Evolutionary conservation across 2,797 vertebrate genomes (phyloP), one percentile per base, ranked within the genome.

Genomic region (Halcyon chelicuti): DNA sequence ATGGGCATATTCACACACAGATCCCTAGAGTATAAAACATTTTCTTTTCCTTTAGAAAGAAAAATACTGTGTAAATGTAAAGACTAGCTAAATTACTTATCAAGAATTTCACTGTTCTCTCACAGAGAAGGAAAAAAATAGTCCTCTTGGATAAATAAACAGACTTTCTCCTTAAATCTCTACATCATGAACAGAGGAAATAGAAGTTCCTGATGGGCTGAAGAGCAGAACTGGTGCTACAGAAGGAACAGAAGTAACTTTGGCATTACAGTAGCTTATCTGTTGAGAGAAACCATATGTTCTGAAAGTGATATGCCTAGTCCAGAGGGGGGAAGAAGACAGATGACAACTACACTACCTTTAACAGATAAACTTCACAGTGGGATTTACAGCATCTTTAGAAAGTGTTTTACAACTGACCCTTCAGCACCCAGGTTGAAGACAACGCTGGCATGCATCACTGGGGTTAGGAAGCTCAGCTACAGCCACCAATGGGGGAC

Each of bases 371-470:
- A 5, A 82, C 28, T 65, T 81, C 70, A 40, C 14, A 58, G 35
- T 67, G 68, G 46, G 39, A 86, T 94, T 93, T 88, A 85, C 40
- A 81, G 55, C 26, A 63, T 66, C 63, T 67, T 60, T 54, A 75
- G 74, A 51, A 93, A 87, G 37, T 39, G 58, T 88, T 92, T 80
- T 88, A 66, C n/a, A 88, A 57, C 76, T 88, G 80, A 87, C 52
- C 39, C 55, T 70, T 90, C 46, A 81, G 60, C 79, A 55, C 31
- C 19, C 62, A 86, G 60, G 40, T 4, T 65, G 67, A 79, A 87
- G 71, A 46, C 37, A 51, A 54, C 29, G 46, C 75, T 73, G 42
- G 35, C 21, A 26, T 17, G 12, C 1, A 1, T 60, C 58, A 65
- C 29, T 15, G 13, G 40, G 46, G 7, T 61, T 52, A 83, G 71